phyloP scores from a whole-genome alignment of 2,797 vertebrate species.

The Toxotes lorentzi region DNA sequence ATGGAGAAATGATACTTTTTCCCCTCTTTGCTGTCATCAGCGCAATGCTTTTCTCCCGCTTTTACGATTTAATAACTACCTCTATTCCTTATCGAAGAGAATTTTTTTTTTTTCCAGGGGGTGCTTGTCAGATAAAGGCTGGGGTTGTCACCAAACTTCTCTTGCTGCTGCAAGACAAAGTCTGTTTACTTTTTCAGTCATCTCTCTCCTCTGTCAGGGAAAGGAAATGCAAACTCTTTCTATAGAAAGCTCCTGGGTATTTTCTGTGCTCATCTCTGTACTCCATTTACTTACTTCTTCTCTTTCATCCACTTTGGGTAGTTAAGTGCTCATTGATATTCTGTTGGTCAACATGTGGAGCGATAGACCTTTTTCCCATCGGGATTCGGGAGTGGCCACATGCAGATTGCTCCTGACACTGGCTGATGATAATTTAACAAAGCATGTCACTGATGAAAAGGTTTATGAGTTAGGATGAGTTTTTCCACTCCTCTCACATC shows the following conservation, averaged over 20 bases:
- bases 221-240: constrained; percentile 57
- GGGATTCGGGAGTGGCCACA: constrained; percentile 71
- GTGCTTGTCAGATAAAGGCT: constrained; percentile 81
- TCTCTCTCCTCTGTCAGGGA: constrained; percentile 68
- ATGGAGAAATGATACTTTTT: constrained; percentile 57
- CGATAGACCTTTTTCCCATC: constrained; percentile 71
- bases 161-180: constrained; percentile 67
- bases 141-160: constrained; percentile 78
- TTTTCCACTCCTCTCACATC: constrained; percentile 45
- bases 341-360: constrained; percentile 73
- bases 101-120: constrained; percentile 48
- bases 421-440: constrained; percentile 82
- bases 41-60: constrained; percentile 60
- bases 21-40: constrained; percentile 59
- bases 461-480: constrained; percentile 70
- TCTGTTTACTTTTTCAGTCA: constrained; percentile 77
- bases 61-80: constrained; percentile 81
- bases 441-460: constrained; percentile 77
- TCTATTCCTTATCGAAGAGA: constrained; percentile 75
- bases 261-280: constrained; percentile 61
- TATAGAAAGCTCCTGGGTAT: constrained; percentile 61
- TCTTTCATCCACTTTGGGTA: constrained; percentile 68
- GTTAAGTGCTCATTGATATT: constrained; percentile 81
- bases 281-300: constrained; percentile 61
- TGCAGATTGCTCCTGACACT: constrained; percentile 76